phyloP scores from a whole-genome alignment of 1,140 invertebrate genomes.

The Cephus cinctus region DNA sequence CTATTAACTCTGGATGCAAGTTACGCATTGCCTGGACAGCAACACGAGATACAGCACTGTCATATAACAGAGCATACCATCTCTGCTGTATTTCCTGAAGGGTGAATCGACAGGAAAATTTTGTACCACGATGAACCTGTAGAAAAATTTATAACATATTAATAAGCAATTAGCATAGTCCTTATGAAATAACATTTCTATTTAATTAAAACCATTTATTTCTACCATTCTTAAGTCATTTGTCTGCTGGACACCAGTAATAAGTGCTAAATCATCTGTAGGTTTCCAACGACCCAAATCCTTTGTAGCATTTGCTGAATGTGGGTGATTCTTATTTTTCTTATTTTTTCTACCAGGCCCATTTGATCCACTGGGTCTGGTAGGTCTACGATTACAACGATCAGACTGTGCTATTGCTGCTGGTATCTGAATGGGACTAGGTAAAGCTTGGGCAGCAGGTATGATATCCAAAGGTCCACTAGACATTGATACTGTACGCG shows the following conservation, averaged over 20 bases:
- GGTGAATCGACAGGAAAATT: conserved; percentile 95
- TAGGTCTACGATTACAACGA: conserved; percentile 39
- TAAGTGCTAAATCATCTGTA: conserved; percentile 91
- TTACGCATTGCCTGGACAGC: conserved; percentile 91
- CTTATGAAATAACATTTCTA: too few relatives aligned
- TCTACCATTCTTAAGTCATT: conserved; percentile 53
- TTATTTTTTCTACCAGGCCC: conserved; percentile 49
- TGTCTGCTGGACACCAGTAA: conserved; percentile 91
- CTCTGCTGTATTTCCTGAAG: conserved; percentile 91
- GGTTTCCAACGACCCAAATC: conserved; percentile 96
- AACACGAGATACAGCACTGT: conserved; percentile 82
- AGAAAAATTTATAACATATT: conserved; percentile 35
- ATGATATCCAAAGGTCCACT: conserved; percentile 48
- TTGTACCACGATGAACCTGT: conserved; percentile 87
- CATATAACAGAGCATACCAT: conserved; percentile 94
- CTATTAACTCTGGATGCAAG: conserved; percentile 87
- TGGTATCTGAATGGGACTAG: conserved; percentile 46
- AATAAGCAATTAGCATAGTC: too few relatives aligned
- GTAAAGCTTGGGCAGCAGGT: conserved; percentile 43
- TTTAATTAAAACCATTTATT: too few relatives aligned
- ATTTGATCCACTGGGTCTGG: conserved; percentile 41
- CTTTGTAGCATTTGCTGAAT: conserved; percentile 63
- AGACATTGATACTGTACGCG: conserved; percentile 54
- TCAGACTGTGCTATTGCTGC: conserved; percentile 42
- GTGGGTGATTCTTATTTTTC: conserved; percentile 51